These are phyloP conservation scores for Microctonus brassicae DNA, from an alignment of 2,888 invertebrate genomes.

Conservation along the genomic window DNA sequence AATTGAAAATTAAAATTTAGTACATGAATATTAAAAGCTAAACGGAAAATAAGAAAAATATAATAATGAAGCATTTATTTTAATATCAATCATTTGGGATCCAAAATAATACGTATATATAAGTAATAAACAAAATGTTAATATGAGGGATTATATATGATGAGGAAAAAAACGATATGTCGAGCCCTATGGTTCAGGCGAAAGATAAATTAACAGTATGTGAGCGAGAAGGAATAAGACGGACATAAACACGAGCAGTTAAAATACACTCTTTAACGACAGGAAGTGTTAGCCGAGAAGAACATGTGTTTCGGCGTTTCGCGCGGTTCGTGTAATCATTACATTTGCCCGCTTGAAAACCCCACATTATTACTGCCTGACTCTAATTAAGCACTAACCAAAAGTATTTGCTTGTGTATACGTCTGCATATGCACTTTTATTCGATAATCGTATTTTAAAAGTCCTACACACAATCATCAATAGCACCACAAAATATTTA, in stretches of 20 bases:
- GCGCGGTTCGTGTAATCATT: slow-evolving; percentile 61
- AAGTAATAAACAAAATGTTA: no score
- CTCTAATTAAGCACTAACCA: slow-evolving; percentile 43
- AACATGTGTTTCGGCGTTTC: slow-evolving; percentile 64
- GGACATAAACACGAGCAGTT: slow-evolving; percentile 57
- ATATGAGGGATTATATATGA: slow-evolving; percentile 1
- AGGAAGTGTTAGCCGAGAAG: slow-evolving; percentile 63
- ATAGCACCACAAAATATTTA: not conserved
- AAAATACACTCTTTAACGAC: slow-evolving; percentile 65
- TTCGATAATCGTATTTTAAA: slow-evolving; percentile 35
- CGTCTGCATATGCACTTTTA: not conserved
- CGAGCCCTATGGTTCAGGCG: slow-evolving; percentile 15
- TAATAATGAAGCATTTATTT: no score
- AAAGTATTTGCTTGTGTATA: not conserved
- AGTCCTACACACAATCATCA: not conserved
- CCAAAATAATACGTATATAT: no score
- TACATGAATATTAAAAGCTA: no score
- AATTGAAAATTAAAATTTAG: no score
- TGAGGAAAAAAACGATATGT: slow-evolving; percentile 6
- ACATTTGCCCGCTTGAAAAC: slow-evolving; percentile 55
- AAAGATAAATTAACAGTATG: slow-evolving; percentile 31
- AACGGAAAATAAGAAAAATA: no score
- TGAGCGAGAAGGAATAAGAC: slow-evolving; percentile 36
- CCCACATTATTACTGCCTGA: slow-evolving; percentile 54
- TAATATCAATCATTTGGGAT: no score